These are phyloP conservation scores for Lepas anatifera DNA, from an alignment of 2,888 invertebrate species.

Conservation along the genomic window DNA sequence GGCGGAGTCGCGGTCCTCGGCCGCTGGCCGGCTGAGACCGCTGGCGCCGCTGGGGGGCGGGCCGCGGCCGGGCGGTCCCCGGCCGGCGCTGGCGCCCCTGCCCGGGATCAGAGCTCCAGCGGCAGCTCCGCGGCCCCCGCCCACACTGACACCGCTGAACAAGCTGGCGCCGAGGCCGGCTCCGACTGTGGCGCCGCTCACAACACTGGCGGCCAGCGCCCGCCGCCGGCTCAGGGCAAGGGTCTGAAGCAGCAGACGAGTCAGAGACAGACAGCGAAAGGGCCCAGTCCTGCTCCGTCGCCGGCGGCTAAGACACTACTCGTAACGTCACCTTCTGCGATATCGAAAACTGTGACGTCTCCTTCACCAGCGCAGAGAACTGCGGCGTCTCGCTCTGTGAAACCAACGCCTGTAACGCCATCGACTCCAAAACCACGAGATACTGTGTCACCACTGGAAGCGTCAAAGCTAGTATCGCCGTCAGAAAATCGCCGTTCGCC, in stretches of 20 bases:
- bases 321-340: too few relatives aligned
- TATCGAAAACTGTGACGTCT: background rate
- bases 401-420: background rate
- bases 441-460: too few relatives aligned
- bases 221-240: background rate
- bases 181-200: background rate
- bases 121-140: background rate
- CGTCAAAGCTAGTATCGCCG: too few relatives aligned
- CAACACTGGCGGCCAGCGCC: background rate
- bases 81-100: constrained; percentile 40
- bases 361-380: background rate
- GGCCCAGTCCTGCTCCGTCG: too few relatives aligned
- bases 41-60: background rate
- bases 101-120: background rate
- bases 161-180: background rate
- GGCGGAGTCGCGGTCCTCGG: background rate
- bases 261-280: background rate
- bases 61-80: constrained; percentile 35
- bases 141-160: background rate
- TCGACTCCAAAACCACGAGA: too few relatives aligned
- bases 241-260: background rate
- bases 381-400: too few relatives aligned
- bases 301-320: too few relatives aligned
- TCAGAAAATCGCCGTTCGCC: too few relatives aligned
- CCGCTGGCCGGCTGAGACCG: background rate